Evolutionary conservation across 2,888 invertebrate species (phyloP), one percentile per base, ranked within the genome.

Genomic region (Oscheius myriophilus): DNA sequence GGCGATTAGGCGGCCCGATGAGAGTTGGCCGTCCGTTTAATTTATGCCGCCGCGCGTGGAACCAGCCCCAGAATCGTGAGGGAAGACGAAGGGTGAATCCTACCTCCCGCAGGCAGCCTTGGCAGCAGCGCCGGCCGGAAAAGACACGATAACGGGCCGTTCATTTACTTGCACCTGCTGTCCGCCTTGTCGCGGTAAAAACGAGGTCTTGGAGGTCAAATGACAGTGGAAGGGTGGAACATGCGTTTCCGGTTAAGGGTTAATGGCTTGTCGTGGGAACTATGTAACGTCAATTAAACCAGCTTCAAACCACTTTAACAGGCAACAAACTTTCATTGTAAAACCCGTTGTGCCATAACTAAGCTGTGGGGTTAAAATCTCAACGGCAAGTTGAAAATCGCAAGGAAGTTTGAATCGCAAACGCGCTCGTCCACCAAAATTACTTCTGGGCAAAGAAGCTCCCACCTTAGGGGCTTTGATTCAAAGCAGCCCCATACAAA

Each of bases 121-220:
- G 26, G 16, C 59, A 39, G 52, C 52, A 39, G 52, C 52, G 23
- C 18, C 23, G n/a, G 14, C 23, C 18, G 26, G 26, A n/a, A 45
- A 43, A 45, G 26, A 46, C 25, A 46, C 61, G 61, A 59, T 59
- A 59, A 59, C 21, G 26, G 59, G 33, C 33, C 46, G 61, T 46
- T 46, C 49, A 61, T 61, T 61, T 49, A 49, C 49, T 49, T 61
- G 61, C 61, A 61, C 61, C 61, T 51, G 61, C 61, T 39, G 39
- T 46, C 33, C 46, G 46, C 18, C 61, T 61, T 58, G 53, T n/a
- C 33, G 46, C 26, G 18, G 49, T 14, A 49, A 61, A 61, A 43
- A 59, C 25, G 25, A 54, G 23, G 18, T 43, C 25, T n/a, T 26
- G 61, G 61, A 61, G 61, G 61, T 61, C 61, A 61, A 46, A 61